Conservation (phyloP, 2,113 vertebrate species). For the Lepidothrix coronata region DNA sequence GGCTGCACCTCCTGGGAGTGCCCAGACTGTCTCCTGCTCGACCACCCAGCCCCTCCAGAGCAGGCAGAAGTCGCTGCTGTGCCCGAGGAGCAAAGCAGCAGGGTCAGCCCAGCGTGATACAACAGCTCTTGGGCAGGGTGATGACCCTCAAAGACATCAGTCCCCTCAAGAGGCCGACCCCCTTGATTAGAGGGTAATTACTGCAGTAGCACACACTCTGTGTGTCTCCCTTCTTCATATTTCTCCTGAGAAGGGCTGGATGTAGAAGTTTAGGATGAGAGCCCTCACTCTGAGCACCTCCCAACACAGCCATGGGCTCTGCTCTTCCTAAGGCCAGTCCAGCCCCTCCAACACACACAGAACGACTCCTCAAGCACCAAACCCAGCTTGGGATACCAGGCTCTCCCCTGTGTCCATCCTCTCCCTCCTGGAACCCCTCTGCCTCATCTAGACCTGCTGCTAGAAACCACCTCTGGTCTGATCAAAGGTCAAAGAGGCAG, state of each 20-base stretch:
- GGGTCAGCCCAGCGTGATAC: accelerated
- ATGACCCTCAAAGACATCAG: background rate
- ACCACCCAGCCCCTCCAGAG: background rate
- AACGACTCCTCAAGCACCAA: background rate
- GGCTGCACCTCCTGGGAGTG: accelerated
- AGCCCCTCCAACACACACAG: accelerated
- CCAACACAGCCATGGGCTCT: background rate
- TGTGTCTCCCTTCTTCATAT: accelerated
- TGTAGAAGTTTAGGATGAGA: background rate
- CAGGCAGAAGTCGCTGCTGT: background rate
- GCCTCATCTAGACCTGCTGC: background rate
- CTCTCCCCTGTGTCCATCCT: accelerated
- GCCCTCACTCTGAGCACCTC: accelerated
- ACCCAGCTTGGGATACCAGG: background rate
- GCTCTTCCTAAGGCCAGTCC: accelerated
- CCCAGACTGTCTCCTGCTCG: accelerated
- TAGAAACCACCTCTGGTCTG: background rate
- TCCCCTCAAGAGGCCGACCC: accelerated
- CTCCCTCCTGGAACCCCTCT: background rate
- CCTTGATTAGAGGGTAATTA: accelerated
- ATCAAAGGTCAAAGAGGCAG: background rate
- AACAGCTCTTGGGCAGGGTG: background rate
- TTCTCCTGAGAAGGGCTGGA: background rate
- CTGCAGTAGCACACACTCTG: accelerated
- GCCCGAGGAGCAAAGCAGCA: accelerated